Conservation (phyloP, 2,888 invertebrate genomes). For the Chrysodeixis includens region DNA sequence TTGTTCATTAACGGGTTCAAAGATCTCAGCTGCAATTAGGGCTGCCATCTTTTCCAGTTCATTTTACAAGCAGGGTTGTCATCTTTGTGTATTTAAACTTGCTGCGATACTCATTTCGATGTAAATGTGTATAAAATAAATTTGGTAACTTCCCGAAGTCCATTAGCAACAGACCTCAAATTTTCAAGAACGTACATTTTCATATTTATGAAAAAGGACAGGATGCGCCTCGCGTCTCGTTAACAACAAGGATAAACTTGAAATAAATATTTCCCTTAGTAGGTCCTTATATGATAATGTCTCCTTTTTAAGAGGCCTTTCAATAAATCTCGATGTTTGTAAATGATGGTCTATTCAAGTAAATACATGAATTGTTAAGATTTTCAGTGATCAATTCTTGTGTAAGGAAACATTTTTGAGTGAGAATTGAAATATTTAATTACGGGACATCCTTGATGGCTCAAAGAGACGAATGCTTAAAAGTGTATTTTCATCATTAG, state of each 20-base stretch:
- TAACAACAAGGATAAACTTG: slow-evolving; percentile 37
- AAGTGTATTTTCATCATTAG: slow-evolving; percentile 55
- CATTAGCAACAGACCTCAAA: slow-evolving; percentile 33
- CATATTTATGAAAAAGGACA: slow-evolving; percentile 35
- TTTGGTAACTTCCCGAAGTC: slow-evolving; percentile 27
- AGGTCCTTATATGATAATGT: slow-evolving; percentile 7
- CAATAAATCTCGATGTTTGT: not conserved
- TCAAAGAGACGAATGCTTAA: slow-evolving; percentile 37
- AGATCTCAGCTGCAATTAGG: slow-evolving; percentile 43
- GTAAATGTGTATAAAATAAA: slow-evolving; percentile 27
- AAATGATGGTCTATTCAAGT: not conserved
- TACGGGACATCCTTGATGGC: slow-evolving; percentile 20
- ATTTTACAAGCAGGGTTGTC: slow-evolving; percentile 34
- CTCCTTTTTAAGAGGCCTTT: not conserved
- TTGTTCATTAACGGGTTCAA: slow-evolving; percentile 51
- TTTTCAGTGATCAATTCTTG: not conserved
- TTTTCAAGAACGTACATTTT: slow-evolving; percentile 31
- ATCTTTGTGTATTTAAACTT: not conserved
- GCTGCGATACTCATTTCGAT: slow-evolving; percentile 29
- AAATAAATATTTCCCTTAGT: slow-evolving; percentile 24
- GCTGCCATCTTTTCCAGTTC: slow-evolving; percentile 26
- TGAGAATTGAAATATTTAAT: not conserved
- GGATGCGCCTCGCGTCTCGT: slow-evolving; percentile 10
- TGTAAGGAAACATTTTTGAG: not conserved
- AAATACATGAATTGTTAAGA: not conserved